Conservation (phyloP, 2,888 invertebrate genomes). For the Pharmacophagus antenor region DNA sequence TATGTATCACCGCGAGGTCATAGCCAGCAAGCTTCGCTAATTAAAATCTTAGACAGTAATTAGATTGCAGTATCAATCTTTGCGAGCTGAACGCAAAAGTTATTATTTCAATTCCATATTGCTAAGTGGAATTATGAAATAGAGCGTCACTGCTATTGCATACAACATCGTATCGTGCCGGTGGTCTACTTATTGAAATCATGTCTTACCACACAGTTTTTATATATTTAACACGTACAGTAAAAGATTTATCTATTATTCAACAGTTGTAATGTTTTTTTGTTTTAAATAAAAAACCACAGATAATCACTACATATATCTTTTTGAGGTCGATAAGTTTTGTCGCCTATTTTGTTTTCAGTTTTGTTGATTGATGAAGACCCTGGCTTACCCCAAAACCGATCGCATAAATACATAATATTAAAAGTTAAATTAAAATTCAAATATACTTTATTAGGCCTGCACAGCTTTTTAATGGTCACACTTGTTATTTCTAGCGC, state of each 20-base stretch:
- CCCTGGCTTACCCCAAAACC: no score
- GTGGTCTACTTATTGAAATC: constrained; percentile 14
- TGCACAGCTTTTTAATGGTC: no score
- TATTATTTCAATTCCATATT: not conserved
- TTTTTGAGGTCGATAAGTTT: no score
- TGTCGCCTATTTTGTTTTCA: no score
- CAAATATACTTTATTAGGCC: no score
- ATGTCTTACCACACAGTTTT: not conserved
- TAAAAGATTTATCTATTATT: not conserved
- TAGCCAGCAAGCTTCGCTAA: constrained; percentile 31
- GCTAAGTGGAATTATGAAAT: constrained; percentile 25
- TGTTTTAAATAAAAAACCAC: no score
- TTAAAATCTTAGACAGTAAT: constrained; percentile 31
- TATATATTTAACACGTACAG: not conserved
- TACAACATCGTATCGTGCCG: constrained; percentile 15
- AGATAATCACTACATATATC: no score
- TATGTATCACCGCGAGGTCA: constrained; percentile 39
- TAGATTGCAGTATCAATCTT: constrained; percentile 28
- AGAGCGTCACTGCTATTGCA: constrained; percentile 15
- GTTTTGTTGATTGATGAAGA: no score
- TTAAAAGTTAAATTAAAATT: no score
- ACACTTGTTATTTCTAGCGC: no score
- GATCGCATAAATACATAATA: no score
- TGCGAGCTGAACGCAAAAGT: constrained; percentile 3
- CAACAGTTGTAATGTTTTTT: no score